Percentiles rank a stretch among this genome's conserved stretches.
Conservation (phyloP, 2,888 invertebrate genomes). For the Brachylomia viminalis region DNA sequence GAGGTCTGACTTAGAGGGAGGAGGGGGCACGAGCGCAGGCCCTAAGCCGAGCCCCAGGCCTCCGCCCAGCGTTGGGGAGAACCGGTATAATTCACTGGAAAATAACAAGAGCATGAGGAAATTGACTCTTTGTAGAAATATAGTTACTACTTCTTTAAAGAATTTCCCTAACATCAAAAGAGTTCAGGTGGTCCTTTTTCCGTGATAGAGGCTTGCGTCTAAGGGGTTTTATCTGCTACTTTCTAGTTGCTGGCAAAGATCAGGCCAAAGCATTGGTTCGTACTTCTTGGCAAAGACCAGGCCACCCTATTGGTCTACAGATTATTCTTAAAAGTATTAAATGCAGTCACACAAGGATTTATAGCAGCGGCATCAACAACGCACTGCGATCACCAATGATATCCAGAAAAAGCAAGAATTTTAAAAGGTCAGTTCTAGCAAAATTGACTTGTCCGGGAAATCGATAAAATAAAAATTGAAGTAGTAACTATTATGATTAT, state of each 20-base stretch:
- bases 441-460: background rate
- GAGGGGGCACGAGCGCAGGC: slow-evolving; percentile 94
- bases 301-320: background rate
- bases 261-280: background rate
- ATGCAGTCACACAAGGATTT: background rate
- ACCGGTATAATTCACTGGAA: slow-evolving; percentile 96
- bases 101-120: slow-evolving; percentile 29
- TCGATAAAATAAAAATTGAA: slow-evolving; percentile 10
- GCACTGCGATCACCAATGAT: background rate
- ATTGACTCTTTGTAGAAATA: slow-evolving; percentile 31
- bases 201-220: background rate
- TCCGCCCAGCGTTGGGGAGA: slow-evolving; percentile 96
- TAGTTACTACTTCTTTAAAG: slow-evolving; percentile 53
- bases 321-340: background rate
- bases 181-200: background rate
- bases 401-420: background rate
- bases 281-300: background rate
- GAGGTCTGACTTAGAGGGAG: slow-evolving; percentile 92
- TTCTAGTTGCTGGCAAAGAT: background rate
- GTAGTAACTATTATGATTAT: slow-evolving; percentile 58
- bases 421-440: background rate
- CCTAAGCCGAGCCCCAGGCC: slow-evolving; percentile 93
- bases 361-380: background rate
- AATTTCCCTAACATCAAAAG: background rate
- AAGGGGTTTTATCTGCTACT: background rate